Percentiles rank a stretch among this genome's conserved stretches.
These are phyloP conservation scores for Lepus townsendii DNA, from an alignment of 2,797 vertebrate species.

Conservation along the genomic window DNA sequence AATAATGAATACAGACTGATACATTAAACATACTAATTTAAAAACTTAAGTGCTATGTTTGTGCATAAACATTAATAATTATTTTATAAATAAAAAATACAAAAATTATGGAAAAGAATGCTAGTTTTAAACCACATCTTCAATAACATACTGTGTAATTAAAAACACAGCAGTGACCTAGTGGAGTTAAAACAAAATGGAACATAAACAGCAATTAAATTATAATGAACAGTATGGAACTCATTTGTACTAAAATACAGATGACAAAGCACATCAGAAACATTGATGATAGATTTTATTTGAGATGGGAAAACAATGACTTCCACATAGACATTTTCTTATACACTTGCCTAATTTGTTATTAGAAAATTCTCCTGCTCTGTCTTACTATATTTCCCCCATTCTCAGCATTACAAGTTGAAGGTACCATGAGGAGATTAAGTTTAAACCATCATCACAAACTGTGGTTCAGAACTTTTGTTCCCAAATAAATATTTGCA, in stretches of 20 bases:
- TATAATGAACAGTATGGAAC: background rate
- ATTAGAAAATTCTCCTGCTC: background rate
- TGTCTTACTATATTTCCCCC: background rate
- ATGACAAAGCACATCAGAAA: background rate
- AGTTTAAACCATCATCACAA: background rate
- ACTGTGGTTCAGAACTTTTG: background rate
- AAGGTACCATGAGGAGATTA: background rate
- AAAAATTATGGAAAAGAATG: background rate
- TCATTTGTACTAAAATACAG: background rate
- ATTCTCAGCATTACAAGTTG: background rate
- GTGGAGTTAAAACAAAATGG: background rate
- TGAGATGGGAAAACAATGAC: background rate
- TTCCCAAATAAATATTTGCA: slow-evolving; percentile 15
- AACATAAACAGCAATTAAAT: background rate
- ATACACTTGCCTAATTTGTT: background rate
- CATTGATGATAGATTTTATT: background rate
- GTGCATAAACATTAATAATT: background rate
- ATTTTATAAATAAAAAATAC: slow-evolving; percentile 9
- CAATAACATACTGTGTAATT: slow-evolving; percentile 43
- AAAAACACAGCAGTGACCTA: slow-evolving; percentile 16
- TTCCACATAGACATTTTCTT: background rate
- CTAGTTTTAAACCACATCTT: slow-evolving; percentile 35
- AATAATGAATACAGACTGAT: background rate
- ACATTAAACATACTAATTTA: slow-evolving; percentile 33
- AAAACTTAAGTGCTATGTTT: background rate